A percentile compares a stretch with the other conserved stretches of the same genome.
Evolutionary conservation across 2,113 vertebrate genomes (phyloP).

Genomic region (Dicrurus megarhynchus): DNA sequence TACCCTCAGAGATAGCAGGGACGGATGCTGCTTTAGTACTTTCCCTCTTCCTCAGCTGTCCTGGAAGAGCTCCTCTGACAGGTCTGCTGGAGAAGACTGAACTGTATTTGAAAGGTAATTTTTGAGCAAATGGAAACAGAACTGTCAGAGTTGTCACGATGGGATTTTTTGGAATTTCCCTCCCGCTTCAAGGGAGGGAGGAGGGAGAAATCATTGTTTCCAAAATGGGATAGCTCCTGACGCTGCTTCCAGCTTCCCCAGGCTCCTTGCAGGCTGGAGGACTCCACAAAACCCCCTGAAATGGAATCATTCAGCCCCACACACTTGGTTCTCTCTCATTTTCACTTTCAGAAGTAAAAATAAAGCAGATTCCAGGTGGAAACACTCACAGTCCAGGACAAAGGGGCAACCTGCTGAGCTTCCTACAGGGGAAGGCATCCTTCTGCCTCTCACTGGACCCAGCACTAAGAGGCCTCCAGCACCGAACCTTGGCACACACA

Average conservation of each 20-base stretch:
- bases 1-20: background rate
- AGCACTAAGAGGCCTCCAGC: background rate
- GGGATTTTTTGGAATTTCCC: conserved; percentile 35
- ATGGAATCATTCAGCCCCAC: rapidly evolving
- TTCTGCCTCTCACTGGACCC: background rate
- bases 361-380: background rate
- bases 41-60: background rate
- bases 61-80: conserved; percentile 38
- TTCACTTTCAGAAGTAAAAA: background rate
- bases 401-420: background rate
- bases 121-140: conserved; percentile 35
- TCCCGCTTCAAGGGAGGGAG: background rate
- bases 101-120: conserved; percentile 37
- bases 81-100: background rate
- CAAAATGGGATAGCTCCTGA: background rate
- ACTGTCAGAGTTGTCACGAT: background rate
- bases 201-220: background rate
- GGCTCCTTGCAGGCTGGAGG: background rate
- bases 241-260: rapidly evolving
- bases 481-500: background rate
- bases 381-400: background rate
- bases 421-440: background rate
- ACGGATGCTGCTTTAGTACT: background rate
- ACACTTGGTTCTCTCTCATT: background rate
- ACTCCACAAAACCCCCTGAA: rapidly evolving